phyloP scores from a whole-genome alignment of 2,888 invertebrate genomes.

The Lymantria monacha region DNA sequence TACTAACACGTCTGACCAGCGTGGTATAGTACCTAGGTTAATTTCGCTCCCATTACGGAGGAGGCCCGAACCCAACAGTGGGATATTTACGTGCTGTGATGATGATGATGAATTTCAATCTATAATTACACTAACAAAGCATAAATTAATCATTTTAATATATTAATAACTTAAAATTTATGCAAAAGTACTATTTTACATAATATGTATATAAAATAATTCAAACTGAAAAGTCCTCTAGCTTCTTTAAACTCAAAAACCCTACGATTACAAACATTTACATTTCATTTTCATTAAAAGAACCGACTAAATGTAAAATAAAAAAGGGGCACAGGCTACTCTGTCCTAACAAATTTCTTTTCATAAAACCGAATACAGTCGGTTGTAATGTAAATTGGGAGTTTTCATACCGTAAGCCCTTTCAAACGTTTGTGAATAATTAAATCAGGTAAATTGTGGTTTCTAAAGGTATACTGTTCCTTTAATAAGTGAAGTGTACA shows the following conservation, averaged over 20 bases:
- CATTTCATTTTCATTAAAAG: not conserved
- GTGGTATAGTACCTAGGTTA: too few species aligned
- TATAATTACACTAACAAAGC: too few species aligned
- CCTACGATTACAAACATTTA: not conserved
- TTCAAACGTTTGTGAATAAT: not conserved
- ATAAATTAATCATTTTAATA: too few species aligned
- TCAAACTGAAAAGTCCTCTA: too few species aligned
- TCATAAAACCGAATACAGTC: constrained; percentile 2
- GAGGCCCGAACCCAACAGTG: too few species aligned
- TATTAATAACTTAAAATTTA: too few species aligned
- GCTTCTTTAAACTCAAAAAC: not conserved
- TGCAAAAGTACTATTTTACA: too few species aligned
- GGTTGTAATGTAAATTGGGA: not conserved
- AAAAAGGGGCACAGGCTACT: not conserved
- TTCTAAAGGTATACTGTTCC: not conserved
- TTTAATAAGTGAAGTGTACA: not conserved
- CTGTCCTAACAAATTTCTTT: constrained; percentile 3
- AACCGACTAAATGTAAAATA: not conserved
- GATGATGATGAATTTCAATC: too few species aligned
- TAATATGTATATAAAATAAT: too few species aligned
- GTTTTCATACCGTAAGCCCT: not conserved
- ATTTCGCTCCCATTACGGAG: too few species aligned
- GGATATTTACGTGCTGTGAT: too few species aligned
- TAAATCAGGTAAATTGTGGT: not conserved
- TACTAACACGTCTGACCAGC: too few species aligned